Conservation (phyloP, 2,888 invertebrate genomes). For the Stenotaenia linearis region DNA sequence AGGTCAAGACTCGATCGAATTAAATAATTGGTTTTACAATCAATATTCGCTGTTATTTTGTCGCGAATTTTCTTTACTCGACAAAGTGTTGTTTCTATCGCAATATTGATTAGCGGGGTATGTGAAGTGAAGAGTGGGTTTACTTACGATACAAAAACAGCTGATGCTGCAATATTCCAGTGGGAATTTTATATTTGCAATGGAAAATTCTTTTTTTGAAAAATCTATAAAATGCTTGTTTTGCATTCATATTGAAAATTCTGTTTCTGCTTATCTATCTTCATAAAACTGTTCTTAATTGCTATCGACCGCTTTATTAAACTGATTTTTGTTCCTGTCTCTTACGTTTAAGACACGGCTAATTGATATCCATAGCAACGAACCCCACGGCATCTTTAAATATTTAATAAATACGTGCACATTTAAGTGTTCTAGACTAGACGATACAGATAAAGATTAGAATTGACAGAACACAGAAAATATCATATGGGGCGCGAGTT, state of each 20-base stretch:
- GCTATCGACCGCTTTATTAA: background rate
- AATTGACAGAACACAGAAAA: no score
- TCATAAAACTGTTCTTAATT: background rate
- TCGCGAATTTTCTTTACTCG: no score
- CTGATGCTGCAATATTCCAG: background rate
- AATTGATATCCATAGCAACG: background rate
- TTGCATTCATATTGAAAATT: background rate
- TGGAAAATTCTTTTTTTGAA: background rate
- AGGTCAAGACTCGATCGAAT: no score
- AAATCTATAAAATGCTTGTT: background rate
- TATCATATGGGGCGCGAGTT: no score
- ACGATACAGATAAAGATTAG: no score
- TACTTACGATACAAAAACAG: background rate
- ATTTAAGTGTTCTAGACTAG: no score
- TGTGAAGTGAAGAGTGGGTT: background rate
- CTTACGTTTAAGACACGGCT: background rate
- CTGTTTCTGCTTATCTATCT: background rate
- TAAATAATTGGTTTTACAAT: no score
- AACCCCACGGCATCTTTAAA: background rate
- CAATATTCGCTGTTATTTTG: no score
- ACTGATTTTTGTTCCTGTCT: background rate
- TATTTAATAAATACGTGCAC: background rate
- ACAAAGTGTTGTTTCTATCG: conserved; percentile 3
- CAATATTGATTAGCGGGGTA: background rate
- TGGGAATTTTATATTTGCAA: background rate